Evolutionary conservation across 2,113 vertebrate genomes (phyloP).

Genomic region (Mixornis gularis): DNA sequence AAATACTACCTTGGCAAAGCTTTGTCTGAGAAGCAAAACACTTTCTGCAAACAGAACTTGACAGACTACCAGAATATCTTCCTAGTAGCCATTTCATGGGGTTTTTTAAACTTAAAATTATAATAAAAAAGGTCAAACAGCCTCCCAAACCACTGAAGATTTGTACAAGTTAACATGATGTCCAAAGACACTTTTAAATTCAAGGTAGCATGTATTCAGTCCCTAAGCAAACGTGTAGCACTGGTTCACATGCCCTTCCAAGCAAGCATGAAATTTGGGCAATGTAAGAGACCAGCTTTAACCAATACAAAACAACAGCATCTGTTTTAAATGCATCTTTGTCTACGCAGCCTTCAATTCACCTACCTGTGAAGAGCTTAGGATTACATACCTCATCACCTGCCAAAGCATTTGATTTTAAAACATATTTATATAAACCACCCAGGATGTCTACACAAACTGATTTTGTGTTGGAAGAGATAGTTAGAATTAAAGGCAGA

Average conservation of each 20-base stretch:
- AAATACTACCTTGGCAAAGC: not conserved
- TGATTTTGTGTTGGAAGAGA: not conserved
- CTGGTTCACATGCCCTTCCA: not conserved
- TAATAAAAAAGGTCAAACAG: too few species aligned
- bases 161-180: accelerated
- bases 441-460: not conserved
- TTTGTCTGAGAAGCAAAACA: not conserved
- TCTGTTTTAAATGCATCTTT: not conserved
- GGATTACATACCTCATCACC: not conserved
- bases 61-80: not conserved
- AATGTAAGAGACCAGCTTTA: accelerated
- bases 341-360: not conserved
- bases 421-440: not conserved
- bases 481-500: not conserved
- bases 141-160: not conserved
- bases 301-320: accelerated
- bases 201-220: not conserved
- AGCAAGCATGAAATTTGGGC: not conserved
- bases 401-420: not conserved
- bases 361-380: not conserved
- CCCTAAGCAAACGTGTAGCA: accelerated
- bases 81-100: accelerated
- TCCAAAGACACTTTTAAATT: not conserved
- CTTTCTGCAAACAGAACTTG: accelerated
- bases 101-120: not conserved